Evolutionary conservation across 2,113 vertebrate species (phyloP).

Genomic region (Geococcyx californianus): DNA sequence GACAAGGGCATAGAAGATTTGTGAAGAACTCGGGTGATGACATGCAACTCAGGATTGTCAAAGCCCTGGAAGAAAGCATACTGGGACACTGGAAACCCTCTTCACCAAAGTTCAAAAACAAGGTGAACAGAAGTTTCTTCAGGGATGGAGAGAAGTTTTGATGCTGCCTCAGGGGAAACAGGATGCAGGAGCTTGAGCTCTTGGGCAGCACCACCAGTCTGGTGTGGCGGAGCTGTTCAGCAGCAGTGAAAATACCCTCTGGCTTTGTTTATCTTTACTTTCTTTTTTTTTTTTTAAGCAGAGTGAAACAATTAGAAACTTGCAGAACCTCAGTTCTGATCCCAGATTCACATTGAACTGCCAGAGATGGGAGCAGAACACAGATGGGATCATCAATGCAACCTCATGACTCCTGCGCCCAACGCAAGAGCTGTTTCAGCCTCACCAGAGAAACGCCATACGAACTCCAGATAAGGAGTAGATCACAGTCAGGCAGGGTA

Average conservation of each 20-base stretch:
- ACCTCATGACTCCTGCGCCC: neutral
- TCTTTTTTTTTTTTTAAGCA: neutral
- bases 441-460: neutral
- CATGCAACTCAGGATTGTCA: neutral
- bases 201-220: fast-evolving
- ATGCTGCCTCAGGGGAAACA: fast-evolving
- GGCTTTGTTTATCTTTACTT: neutral
- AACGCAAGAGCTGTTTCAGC: neutral
- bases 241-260: neutral
- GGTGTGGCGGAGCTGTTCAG: neutral
- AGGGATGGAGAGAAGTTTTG: no score
- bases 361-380: neutral
- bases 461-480: neutral
- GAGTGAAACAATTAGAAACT: neutral
- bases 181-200: neutral
- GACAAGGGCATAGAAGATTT: no score
- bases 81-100: neutral
- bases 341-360: neutral
- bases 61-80: neutral
- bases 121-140: neutral
- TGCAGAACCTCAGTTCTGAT: neutral
- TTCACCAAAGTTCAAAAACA: neutral
- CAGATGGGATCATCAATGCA: neutral
- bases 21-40: neutral
- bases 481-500: neutral